Evolutionary conservation across 2,113 vertebrate species (phyloP), one percentile per base, ranked within the genome.

Genomic region (Eubucco bourcierii): DNA sequence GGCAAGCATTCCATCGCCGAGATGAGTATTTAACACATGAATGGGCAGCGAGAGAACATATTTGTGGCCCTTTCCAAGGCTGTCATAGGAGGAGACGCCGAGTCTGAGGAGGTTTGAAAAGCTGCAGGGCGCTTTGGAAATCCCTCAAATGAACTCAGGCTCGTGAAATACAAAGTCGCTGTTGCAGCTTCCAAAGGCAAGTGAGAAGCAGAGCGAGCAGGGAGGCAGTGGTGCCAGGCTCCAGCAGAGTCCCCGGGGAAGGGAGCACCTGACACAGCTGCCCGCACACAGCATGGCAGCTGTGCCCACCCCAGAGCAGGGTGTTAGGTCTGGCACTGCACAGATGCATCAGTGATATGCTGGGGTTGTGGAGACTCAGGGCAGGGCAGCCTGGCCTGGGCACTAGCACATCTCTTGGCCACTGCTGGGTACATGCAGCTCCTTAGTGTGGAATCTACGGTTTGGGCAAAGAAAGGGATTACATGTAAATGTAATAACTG

Each of bases 11-110:
- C 92, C 15, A 90, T 96, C 76, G 68, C 2, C 75, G 65, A 94
- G 82, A 94, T 95, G 90, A 94, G 58, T 80, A 92, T 94, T 96
- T 95, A 94, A 90, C 94, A 94, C 91, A 93, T 94, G 93, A 96
- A 93, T 94, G 90, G 58, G 61, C 80, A 94, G 73, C 0, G 1
- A 95, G 85, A 91, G 90, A 90, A 91, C 91, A 93, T 95, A 95
- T 96, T 87, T 90, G 87, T 94, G 91, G 67, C 47, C 87, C 27
- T 74, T 95, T 95, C 87, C 92, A 95, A 93, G 90, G 47, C 95
- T 96, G 95, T 93, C 95, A 95, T 94, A 77, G 25, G 44, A 80
- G 95, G 91, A 96, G 95, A 85, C 95, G 82, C 87, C 53, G 82
- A 94, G 91, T 96, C 93, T 95, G 91, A 87, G 68, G 65, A 94